phyloP scores from a whole-genome alignment of 2,888 invertebrate species.

The Eurois occulta region DNA sequence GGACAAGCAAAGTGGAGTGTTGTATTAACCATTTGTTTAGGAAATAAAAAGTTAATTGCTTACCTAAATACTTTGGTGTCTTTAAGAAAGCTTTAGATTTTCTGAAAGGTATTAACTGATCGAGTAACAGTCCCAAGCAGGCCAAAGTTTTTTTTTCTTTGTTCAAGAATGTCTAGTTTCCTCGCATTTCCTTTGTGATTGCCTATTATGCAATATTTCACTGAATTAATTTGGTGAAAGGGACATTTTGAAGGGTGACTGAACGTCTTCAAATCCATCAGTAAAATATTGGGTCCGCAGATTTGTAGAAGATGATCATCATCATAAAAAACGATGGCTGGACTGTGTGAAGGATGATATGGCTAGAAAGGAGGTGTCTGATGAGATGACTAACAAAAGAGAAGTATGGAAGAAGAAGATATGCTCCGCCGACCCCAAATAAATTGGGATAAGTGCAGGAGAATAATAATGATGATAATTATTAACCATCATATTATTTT shows the following conservation, averaged over 20 bases:
- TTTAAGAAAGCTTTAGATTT: not conserved
- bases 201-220: not conserved
- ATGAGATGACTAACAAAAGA: too few relatives aligned
- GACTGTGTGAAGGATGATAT: too few relatives aligned
- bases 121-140: not conserved
- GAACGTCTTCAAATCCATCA: not conserved
- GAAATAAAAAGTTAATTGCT: constrained; percentile 20
- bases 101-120: not conserved
- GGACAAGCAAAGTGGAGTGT: not conserved
- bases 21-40: constrained; percentile 3
- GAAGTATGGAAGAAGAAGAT: too few relatives aligned
- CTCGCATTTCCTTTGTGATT: not conserved
- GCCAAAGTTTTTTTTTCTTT: not conserved
- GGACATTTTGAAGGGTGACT: not conserved
- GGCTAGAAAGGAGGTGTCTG: too few relatives aligned
- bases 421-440: too few relatives aligned
- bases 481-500: too few relatives aligned
- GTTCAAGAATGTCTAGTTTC: not conserved
- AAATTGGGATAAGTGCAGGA: too few relatives aligned
- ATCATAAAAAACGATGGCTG: too few relatives aligned
- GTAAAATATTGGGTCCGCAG: not conserved
- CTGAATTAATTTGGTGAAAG: not conserved
- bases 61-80: not conserved
- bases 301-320: too few relatives aligned
- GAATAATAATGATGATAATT: too few relatives aligned